phyloP scores from a whole-genome alignment of 1,140 invertebrate species.

The Drosophila setifemur region DNA sequence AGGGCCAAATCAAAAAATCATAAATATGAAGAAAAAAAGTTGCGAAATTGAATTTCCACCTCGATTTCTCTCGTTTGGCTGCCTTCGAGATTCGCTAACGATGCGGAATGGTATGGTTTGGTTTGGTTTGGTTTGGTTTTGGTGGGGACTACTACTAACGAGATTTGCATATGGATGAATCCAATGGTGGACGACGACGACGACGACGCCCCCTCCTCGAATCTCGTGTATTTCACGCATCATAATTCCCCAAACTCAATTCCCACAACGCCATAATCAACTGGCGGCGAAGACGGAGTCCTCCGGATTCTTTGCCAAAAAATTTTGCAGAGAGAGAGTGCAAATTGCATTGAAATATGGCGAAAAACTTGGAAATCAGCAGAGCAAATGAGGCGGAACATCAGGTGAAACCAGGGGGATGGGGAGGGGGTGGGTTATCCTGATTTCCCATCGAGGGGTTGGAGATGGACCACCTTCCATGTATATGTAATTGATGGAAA shows the following conservation, averaged over 20 bases:
- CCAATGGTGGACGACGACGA: constrained; percentile 14
- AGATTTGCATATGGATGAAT: constrained; percentile 76
- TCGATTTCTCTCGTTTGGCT: constrained; percentile 28
- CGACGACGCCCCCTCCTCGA: background rate
- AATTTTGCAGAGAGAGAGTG: constrained; percentile 59
- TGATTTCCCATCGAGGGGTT: no score
- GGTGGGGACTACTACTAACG: constrained; percentile 57
- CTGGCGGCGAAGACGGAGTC: constrained; percentile 26
- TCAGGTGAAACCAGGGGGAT: background rate
- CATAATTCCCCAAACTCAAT: constrained; percentile 74
- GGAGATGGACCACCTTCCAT: no score
- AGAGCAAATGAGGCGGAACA: constrained; percentile 62
- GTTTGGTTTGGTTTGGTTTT: no score
- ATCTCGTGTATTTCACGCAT: constrained; percentile 51
- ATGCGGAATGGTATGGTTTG: constrained; percentile 17
- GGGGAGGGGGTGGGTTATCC: background rate
- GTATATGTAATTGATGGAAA: no score
- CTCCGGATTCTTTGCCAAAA: constrained; percentile 17
- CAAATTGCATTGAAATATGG: constrained; percentile 65
- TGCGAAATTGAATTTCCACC: constrained; percentile 66
- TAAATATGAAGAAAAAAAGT: constrained; percentile 63
- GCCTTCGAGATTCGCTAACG: constrained; percentile 56
- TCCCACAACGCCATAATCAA: constrained; percentile 73
- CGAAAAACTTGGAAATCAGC: constrained; percentile 69
- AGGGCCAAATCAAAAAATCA: constrained; percentile 36